These are phyloP conservation scores for Gambusia holbrooki DNA, from an alignment of 2,113 vertebrate genomes.

Conservation along the genomic window DNA sequence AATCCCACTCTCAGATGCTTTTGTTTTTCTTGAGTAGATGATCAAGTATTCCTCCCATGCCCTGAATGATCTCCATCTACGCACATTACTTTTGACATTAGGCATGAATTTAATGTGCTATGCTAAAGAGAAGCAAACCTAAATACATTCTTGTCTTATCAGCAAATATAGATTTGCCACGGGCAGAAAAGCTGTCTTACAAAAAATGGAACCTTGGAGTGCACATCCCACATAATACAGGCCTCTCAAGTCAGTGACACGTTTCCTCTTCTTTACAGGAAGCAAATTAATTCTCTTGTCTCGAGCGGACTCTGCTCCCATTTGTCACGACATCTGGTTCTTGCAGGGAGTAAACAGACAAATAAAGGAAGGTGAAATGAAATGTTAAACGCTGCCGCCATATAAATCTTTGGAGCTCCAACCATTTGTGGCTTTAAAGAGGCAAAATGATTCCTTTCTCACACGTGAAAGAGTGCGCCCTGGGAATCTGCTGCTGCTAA, in stretches of 20 bases:
- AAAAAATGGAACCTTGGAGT: neutral
- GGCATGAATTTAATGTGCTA: too few relatives aligned
- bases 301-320: conserved; percentile 3
- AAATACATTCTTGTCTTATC: neutral
- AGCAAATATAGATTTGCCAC: neutral
- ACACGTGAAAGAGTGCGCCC: conserved; percentile 51
- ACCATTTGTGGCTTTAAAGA: conserved; percentile 46
- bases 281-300: conserved; percentile 51
- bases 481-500: conserved; percentile 49
- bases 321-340: conserved; percentile 53
- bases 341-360: conserved; percentile 28
- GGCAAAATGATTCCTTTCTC: conserved; percentile 60
- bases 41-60: too few relatives aligned
- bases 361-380: conserved; percentile 8
- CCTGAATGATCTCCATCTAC: too few relatives aligned
- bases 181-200: neutral
- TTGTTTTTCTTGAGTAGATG: too few relatives aligned
- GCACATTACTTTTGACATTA: too few relatives aligned
- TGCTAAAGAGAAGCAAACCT: too few relatives aligned
- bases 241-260: conserved; percentile 3
- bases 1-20: too few relatives aligned
- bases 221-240: neutral
- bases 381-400: conserved; percentile 22
- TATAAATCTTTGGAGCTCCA: conserved; percentile 41
- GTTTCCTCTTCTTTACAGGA: conserved; percentile 36